Base-by-base conservation (phyloP, 2,797 vertebrate genomes). In the Aeoliscus strigatus region DNA sequence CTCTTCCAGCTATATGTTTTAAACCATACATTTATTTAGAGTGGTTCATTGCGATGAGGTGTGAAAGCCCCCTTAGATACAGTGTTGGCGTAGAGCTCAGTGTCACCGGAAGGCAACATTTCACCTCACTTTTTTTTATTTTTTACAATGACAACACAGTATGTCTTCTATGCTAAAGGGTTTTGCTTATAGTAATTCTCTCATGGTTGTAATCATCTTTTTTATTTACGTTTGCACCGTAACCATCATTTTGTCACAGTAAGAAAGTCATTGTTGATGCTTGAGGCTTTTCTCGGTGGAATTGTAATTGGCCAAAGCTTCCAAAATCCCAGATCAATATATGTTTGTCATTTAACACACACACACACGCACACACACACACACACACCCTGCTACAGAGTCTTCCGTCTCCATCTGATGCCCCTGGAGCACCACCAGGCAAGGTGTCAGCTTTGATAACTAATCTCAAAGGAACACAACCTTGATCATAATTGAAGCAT, bases 321-420 rank as follows among this genome's bases (percentile, higher is more conserved):
- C 55, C 62, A 53, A 65, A 73, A 69, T 77, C 66, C 62, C 60
- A 52, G 76, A 81, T 81, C 71, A 66, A 76, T 84, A 79, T 55
- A 24, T 56, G 39, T 37, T 61, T 46, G 38, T 71, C 41, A 46
- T 69, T 66, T 59, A 35, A 65, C 43, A 5, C 21, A 15, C 32
- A 12, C 24, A 14, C 49, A 31, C 23, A 14, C 27, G 32, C 8
- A 32, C 11, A 12, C 33, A 14, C 35, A 36, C 39, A 27, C 12
- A 35, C 41, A 14, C 40, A 37, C 21, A 21, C n/a, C n/a, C n/a
- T n/a, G n/a, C n/a, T n/a, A n/a, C n/a, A n/a, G n/a, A n/a, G n/a
- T n/a, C n/a, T n/a, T 37, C 28, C 41, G 52, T 67, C 42, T 40
- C n/a, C 59, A 60, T 56, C 60, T 70, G 34, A 50, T 71, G 62